Conservation (phyloP, 1,140 invertebrate species). For the Diorhabda elongata region DNA sequence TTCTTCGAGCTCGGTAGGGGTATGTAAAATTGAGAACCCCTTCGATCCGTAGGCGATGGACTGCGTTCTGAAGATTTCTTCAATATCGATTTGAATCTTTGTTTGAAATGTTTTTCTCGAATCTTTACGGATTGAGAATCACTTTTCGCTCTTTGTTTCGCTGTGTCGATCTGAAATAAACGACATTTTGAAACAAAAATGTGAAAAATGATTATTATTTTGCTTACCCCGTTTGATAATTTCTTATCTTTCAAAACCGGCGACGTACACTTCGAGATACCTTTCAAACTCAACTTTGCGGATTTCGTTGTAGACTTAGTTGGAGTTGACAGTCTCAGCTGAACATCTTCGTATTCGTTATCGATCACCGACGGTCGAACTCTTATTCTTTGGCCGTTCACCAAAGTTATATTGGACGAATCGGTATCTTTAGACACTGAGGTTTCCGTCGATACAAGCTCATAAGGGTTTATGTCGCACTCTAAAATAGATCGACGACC, state of each 20-base stretch:
- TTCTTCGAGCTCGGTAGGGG: slow-evolving; percentile 54
- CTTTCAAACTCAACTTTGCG: neutral
- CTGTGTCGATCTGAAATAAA: neutral
- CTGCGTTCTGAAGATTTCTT: slow-evolving; percentile 53
- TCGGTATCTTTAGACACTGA: slow-evolving; percentile 21
- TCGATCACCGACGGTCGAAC: slow-evolving; percentile 33
- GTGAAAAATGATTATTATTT: neutral
- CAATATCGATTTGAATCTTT: slow-evolving; percentile 61
- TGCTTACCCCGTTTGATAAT: neutral
- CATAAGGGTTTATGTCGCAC: slow-evolving; percentile 81
- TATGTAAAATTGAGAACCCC: slow-evolving; percentile 62
- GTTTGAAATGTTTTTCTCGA: slow-evolving; percentile 33
- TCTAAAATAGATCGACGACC: slow-evolving; percentile 69
- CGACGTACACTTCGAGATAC: neutral
- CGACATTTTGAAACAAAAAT: neutral
- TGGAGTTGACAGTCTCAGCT: slow-evolving; percentile 20
- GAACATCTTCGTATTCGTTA: slow-evolving; percentile 43
- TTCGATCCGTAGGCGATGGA: slow-evolving; percentile 39
- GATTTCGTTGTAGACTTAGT: slow-evolving; percentile 13
- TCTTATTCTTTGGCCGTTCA: slow-evolving; percentile 42
- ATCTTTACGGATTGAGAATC: slow-evolving; percentile 10
- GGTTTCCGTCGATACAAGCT: slow-evolving; percentile 58
- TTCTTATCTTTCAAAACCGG: neutral
- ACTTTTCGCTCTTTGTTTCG: slow-evolving; percentile 13
- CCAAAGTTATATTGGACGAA: slow-evolving; percentile 36